Conservation (phyloP, 2,797 vertebrate genomes). For the Bradypodion pumilum region DNA sequence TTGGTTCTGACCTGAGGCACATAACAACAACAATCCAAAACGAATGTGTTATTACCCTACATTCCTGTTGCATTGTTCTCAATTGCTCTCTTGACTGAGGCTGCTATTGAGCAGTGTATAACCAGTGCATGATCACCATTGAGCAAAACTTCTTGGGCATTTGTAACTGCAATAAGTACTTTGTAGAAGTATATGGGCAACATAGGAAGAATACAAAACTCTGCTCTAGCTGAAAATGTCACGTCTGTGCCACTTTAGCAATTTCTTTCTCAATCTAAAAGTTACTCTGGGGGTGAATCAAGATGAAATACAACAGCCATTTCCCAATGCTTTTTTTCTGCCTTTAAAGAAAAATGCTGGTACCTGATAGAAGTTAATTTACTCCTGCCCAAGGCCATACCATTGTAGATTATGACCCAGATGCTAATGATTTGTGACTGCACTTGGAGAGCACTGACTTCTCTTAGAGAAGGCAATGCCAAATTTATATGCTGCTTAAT, state of each 20-base stretch:
- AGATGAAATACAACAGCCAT: not conserved
- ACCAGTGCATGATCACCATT: no score
- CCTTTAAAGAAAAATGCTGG: not conserved
- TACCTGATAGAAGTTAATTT: constrained; percentile 23
- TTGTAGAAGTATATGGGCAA: not conserved
- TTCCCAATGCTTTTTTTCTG: constrained; percentile 18
- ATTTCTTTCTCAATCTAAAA: not conserved
- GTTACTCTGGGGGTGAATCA: not conserved
- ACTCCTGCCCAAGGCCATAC: constrained; percentile 4
- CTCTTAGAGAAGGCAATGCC: constrained; percentile 30
- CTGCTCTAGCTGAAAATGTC: not conserved
- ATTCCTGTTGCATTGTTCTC: no score
- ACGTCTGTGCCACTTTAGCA: not conserved
- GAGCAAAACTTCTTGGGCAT: not conserved
- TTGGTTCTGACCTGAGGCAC: no score
- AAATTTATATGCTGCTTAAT: constrained; percentile 52
- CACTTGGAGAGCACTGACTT: constrained; percentile 40
- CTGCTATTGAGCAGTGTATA: no score
- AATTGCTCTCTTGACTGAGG: no score
- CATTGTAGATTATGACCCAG: constrained; percentile 45
- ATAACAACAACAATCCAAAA: no score
- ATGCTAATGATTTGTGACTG: constrained; percentile 44
- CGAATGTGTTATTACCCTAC: no score
- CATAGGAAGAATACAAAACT: not conserved
- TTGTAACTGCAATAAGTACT: not conserved